Conservation (phyloP, 2,113 vertebrate genomes). For the Artemisiospiza belli region DNA sequence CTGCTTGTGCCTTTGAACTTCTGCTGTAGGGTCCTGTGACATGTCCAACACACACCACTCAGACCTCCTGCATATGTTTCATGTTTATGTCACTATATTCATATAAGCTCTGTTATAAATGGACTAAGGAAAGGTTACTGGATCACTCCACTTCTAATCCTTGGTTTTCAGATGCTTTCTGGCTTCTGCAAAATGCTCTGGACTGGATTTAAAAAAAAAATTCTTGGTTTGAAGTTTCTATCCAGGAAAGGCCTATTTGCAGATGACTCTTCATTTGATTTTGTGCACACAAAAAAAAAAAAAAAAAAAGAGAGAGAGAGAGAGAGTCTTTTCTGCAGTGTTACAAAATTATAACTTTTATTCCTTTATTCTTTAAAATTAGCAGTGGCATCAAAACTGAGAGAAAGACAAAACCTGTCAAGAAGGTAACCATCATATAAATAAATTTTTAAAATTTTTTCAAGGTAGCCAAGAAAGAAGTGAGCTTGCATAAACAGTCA, state of each 20-base stretch:
- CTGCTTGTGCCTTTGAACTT: conserved; percentile 38
- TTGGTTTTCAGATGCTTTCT: not conserved
- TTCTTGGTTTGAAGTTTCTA: not conserved
- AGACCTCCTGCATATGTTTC: conserved; percentile 30
- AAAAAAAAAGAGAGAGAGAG: not conserved
- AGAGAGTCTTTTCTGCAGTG: not conserved
- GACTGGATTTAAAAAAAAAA: not conserved
- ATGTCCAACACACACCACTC: conserved; percentile 42
- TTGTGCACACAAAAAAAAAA: not conserved
- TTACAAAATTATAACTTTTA: not conserved
- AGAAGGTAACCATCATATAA: not conserved
- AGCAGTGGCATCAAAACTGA: not conserved
- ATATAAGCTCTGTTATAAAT: not conserved
- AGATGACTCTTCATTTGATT: not conserved
- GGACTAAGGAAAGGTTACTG: conserved; percentile 23
- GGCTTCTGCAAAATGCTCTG: not conserved
- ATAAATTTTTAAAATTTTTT: not conserved
- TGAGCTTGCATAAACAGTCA: not conserved
- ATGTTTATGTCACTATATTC: conserved; percentile 56
- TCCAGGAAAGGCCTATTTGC: not conserved
- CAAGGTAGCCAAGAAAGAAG: not conserved
- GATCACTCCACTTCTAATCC: conserved; percentile 7
- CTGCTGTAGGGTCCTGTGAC: conserved; percentile 21
- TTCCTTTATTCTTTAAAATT: not conserved
- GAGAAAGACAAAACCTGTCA: not conserved